These are phyloP conservation scores for Brachionus plicatilis DNA, from an alignment of 1,140 invertebrate species.

Conservation along the genomic window DNA sequence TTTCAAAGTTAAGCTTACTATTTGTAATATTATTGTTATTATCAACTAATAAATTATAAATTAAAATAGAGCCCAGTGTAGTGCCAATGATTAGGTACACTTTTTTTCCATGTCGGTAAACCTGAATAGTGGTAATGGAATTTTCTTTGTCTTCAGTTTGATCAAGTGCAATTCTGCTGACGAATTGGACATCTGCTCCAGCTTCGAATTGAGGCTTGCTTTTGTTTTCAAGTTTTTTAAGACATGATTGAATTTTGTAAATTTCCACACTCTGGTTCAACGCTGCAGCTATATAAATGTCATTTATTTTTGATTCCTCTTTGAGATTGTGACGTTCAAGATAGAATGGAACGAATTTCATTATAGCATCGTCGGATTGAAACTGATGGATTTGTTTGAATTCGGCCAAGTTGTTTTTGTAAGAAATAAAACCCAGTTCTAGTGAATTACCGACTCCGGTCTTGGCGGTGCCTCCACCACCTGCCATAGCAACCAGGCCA, in stretches of 20 bases:
- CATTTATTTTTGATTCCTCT: background rate
- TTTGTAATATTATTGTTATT: slow-evolving; percentile 26
- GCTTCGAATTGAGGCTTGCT: background rate
- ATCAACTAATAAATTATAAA: background rate
- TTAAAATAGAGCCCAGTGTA: background rate
- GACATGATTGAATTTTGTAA: background rate
- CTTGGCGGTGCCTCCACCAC: slow-evolving; percentile 20
- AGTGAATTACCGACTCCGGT: slow-evolving; percentile 18
- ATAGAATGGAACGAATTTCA: slow-evolving; percentile 25
- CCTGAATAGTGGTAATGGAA: background rate
- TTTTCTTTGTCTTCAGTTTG: background rate
- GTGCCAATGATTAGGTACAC: background rate
- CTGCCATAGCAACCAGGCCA: background rate
- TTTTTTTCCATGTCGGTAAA: background rate
- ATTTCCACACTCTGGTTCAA: background rate
- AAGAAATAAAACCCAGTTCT: background rate
- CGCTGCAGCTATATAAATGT: background rate
- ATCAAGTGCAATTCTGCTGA: background rate
- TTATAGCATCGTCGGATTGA: slow-evolving; percentile 15
- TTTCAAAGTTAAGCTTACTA: slow-evolving; percentile 9
- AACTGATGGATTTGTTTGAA: slow-evolving; percentile 23
- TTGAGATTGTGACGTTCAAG: background rate
- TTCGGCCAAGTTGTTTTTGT: background rate
- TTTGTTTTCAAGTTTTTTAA: background rate
- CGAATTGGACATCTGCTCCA: background rate